phyloP scores from a whole-genome alignment of 2,888 invertebrate species.

The Pterobdella sp. region DNA sequence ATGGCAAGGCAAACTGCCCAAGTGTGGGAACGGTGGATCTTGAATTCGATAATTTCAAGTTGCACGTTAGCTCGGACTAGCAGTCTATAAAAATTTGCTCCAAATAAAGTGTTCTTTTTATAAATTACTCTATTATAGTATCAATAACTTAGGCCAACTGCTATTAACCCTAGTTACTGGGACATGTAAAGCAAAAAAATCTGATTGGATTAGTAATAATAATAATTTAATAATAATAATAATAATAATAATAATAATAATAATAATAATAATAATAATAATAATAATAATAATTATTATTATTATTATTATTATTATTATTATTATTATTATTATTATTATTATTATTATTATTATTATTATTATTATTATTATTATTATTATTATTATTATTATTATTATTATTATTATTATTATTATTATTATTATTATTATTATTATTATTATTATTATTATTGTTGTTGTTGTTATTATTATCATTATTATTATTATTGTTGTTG shows the following conservation, averaged over 20 bases:
- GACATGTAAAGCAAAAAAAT: too few species aligned
- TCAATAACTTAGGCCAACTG: too few species aligned
- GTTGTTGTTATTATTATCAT: not conserved
- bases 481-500: conserved; percentile 10
- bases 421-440: conserved; percentile 18
- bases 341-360: conserved; percentile 15
- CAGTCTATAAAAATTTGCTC: too few species aligned
- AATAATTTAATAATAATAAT: not conserved
- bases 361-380: not conserved
- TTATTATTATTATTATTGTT: not conserved
- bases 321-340: conserved; percentile 14
- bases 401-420: conserved; percentile 1
- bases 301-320: conserved; percentile 15
- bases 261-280: too few species aligned
- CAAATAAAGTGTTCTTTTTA: too few species aligned
- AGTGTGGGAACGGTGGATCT: too few species aligned
- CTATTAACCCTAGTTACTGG: too few species aligned
- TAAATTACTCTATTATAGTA: too few species aligned
- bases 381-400: conserved; percentile 12
- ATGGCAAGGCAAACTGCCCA: too few species aligned
- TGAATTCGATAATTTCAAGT: too few species aligned
- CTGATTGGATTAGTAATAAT: not conserved
- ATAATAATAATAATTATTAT: too few species aligned
- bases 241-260: not conserved
- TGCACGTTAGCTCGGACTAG: too few species aligned